phyloP scores from a whole-genome alignment of 2,888 invertebrate genomes.

The Octodonta nipae region DNA sequence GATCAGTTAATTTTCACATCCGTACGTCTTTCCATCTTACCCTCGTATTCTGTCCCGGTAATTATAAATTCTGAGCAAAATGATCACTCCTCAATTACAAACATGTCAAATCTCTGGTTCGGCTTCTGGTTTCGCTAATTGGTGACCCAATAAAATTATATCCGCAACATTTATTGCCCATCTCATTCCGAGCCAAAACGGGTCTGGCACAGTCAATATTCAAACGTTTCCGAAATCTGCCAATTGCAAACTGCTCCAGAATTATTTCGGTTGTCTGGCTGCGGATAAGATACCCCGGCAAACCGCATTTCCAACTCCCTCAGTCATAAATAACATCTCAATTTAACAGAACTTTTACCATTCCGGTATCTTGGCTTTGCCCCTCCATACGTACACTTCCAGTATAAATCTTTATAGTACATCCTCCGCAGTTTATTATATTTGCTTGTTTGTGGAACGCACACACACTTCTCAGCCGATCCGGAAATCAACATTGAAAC shows the following conservation, averaged over 20 bases:
- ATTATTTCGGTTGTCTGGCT: background rate
- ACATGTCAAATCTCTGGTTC: no score
- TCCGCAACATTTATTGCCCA: no score
- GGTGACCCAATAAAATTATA: no score
- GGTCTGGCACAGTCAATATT: no score
- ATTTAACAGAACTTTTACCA: constrained; percentile 12
- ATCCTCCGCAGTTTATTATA: constrained; percentile 11
- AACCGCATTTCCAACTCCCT: constrained; percentile 4
- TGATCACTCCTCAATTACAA: no score
- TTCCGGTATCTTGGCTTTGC: constrained; percentile 8
- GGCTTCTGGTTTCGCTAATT: no score
- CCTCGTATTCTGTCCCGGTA: no score
- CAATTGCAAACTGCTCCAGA: background rate
- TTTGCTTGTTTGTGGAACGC: constrained; percentile 7
- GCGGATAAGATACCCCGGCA: background rate
- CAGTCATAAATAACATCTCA: constrained; percentile 9
- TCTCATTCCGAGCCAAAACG: no score
- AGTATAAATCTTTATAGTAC: constrained; percentile 11
- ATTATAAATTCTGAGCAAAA: no score
- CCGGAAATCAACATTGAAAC: constrained; percentile 1
- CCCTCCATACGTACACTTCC: constrained; percentile 6
- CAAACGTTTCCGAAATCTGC: no score
- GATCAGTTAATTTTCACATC: no score
- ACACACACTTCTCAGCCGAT: background rate
- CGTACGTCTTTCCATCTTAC: no score